Evolutionary conservation across 2,797 vertebrate genomes (phyloP).

Genomic region (Emys orbicularis): DNA sequence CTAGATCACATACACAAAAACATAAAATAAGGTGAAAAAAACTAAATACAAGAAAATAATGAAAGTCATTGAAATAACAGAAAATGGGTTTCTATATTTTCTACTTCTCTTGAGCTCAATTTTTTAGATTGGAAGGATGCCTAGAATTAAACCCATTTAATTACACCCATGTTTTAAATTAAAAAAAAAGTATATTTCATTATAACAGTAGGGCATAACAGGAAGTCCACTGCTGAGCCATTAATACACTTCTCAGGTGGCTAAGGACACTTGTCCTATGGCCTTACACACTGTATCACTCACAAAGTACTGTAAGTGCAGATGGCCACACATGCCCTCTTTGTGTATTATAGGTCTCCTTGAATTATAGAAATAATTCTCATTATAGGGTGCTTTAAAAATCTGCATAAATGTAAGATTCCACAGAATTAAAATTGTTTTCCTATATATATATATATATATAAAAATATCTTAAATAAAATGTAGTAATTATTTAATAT

Average conservation of each 20-base stretch:
- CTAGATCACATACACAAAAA: neutral
- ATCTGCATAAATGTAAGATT: neutral
- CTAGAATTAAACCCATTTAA: neutral
- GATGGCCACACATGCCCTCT: neutral
- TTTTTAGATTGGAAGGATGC: neutral
- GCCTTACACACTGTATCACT: neutral
- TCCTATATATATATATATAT: neutral
- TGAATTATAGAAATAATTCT: neutral
- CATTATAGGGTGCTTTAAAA: neutral
- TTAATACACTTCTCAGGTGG: neutral
- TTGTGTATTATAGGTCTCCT: neutral
- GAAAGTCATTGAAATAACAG: neutral
- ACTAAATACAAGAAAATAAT: too few relatives aligned
- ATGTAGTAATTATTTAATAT: neutral
- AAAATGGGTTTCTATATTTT: neutral
- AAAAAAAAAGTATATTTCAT: neutral
- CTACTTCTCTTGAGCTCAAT: neutral
- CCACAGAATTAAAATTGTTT: neutral
- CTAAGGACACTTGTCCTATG: neutral
- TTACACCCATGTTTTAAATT: neutral
- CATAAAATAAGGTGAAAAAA: neutral
- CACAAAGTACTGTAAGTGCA: neutral
- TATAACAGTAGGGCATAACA: neutral
- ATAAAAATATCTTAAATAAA: neutral
- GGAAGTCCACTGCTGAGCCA: fast-evolving